Evolutionary conservation across 1,140 invertebrate genomes (phyloP), one percentile per base, ranked within the genome.

Genomic region (Halesus radiatus): DNA sequence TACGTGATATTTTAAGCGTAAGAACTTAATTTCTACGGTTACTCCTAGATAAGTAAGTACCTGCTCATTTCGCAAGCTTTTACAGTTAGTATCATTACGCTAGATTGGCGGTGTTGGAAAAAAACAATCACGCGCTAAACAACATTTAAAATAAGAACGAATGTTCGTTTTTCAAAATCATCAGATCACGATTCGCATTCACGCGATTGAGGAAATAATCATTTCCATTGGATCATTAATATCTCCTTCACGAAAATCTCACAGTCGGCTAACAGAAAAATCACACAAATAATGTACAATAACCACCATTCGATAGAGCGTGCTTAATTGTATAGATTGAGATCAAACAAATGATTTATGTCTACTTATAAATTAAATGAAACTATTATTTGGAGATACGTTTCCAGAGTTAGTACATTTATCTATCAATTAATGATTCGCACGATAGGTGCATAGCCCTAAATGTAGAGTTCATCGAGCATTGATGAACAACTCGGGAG

Each of bases 121-220:
- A 72, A 72, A 72, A 53, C n/a, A 4, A 53, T 72, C 68, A 53
- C 68, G 68, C 68, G 45, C 68, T 45, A 72, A 72, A 72, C 26
- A 53, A 68, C 45, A 72, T 20, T 72, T 70, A 52, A 72, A 26
- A 52, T 72, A n/a, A 22, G 29, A 66, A 72, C 50, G 16, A 72
- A 53, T 53, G 68, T 45, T 50, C n/a, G 15, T 72, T 72, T 72
- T 72, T 72, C 18, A 16, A 72, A 72, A 72, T 53, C 68, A 72
- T 75, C 54, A n/a, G 18, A 60, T 29, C 73, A 75, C 73, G 73
- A 75, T 45, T 60, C 73, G 53, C 56, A 58, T 75, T 75, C 26
- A 70, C 18, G 10, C 18, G 52, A 73, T 26, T 20, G n/a, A 60
- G 29, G 20, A 75, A 76, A 45, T 45, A 45, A 64, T 66, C 32